A percentile compares a stretch with the other conserved stretches of the same genome.
Evolutionary conservation across 2,888 invertebrate species (phyloP).

Genomic region (Aporophyla lueneburgensis): DNA sequence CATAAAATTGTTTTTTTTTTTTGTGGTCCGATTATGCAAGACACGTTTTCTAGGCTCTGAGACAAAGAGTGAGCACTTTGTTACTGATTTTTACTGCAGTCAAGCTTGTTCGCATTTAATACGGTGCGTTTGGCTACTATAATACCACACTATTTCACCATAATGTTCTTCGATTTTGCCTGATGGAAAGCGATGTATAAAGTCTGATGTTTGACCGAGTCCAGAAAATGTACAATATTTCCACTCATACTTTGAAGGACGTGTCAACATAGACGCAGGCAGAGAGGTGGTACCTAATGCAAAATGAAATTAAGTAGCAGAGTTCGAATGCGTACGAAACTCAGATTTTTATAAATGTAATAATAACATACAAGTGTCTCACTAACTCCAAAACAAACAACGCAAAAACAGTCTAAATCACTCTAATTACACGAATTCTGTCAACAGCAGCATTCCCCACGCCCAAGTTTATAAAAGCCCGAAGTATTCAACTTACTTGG

Average conservation of each 20-base stretch:
- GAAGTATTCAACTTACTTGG: slow-evolving; percentile 23
- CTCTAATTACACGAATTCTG: slow-evolving; percentile 31
- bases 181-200: neutral
- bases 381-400: slow-evolving; percentile 17
- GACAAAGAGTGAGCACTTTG: neutral
- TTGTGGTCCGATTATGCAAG: neutral
- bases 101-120: too few species aligned
- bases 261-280: neutral
- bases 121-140: neutral
- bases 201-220: too few species aligned
- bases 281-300: neutral
- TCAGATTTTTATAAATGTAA: neutral
- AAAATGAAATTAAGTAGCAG: neutral
- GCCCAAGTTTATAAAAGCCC: slow-evolving; percentile 33
- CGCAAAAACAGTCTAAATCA: neutral
- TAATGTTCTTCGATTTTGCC: too few species aligned
- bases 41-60: neutral
- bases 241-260: neutral
- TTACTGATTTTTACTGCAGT: neutral
- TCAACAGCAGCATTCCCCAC: slow-evolving; percentile 35
- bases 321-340: neutral
- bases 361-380: slow-evolving; percentile 10
- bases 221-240: neutral
- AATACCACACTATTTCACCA: too few species aligned
- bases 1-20: neutral